Conservation (phyloP, 2,888 invertebrate genomes). For the Cerastis leucographa region DNA sequence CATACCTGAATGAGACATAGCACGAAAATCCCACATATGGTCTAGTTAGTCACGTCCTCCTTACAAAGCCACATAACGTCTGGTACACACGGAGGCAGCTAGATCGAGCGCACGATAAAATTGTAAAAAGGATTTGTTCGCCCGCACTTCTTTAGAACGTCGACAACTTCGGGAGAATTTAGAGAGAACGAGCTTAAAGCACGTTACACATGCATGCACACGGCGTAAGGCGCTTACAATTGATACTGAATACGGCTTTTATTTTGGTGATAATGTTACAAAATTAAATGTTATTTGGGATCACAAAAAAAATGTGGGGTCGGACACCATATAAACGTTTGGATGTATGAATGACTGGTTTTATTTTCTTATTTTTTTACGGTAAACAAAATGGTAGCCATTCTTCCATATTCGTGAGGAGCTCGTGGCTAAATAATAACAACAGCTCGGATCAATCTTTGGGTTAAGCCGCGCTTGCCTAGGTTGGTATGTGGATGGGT, state of each 20-base stretch:
- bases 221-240: slow-evolving; percentile 8
- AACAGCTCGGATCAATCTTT: too few species aligned
- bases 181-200: slow-evolving; percentile 49
- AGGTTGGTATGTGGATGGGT: too few species aligned
- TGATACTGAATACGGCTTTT: slow-evolving; percentile 12
- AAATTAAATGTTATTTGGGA: not conserved
- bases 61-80: slow-evolving; percentile 60
- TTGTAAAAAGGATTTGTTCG: slow-evolving; percentile 62
- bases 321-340: not conserved
- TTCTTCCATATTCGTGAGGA: not conserved
- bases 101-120: slow-evolving; percentile 62
- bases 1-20: slow-evolving; percentile 57
- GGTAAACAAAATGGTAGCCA: not conserved
- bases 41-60: slow-evolving; percentile 58
- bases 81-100: slow-evolving; percentile 49
- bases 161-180: slow-evolving; percentile 58
- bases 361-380: not conserved
- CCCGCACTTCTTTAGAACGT: slow-evolving; percentile 55
- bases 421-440: too few species aligned
- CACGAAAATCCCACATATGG: slow-evolving; percentile 41
- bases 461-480: too few species aligned
- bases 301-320: not conserved
- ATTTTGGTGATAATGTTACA: not conserved
- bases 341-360: not conserved
- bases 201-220: slow-evolving; percentile 49